Base-by-base conservation (phyloP, 2,113 vertebrate species). In the Pagrus major region DNA sequence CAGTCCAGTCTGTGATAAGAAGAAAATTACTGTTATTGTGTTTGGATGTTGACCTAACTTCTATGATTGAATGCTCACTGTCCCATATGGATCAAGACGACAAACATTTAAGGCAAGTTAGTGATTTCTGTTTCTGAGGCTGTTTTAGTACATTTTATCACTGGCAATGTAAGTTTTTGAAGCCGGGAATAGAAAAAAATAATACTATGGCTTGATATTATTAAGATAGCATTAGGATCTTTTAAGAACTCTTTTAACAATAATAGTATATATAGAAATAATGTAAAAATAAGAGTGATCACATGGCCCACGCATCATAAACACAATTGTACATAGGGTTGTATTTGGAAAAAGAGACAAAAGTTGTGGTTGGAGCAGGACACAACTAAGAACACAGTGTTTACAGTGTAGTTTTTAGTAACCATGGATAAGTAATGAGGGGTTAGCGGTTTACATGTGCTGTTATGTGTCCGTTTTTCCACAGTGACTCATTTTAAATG, bases 401-500 rank as follows among this genome's bases (percentile, higher is more conserved):
- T 90, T 89, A 74, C 51, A 12, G 51, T 6, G 52, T 39, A 29
- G 61, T 59, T 55, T 68, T 46, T 51, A 63, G 91, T 94, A 75
- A 46, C 85, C 81, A 89, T 87, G 46, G 86, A 35, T 60, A 72
- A 66, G 64, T 47, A 78, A 76, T 47, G 42, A 64, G n/a, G 47
- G 67, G 42, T 35, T 66, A 69, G 70, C 9, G 42, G 64, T 37
- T 72, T 47, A 69, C 74, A 78, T 61, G 69, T 77, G 65, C 47
- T 59, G 11, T 12, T 52, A 20, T 49, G 27, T 65, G 66, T 72
- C 71, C 2, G 27, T 80, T 77, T 84, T 85, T 85, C 84, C 82
- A 74, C 3, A 65, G 79, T 88, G 90, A 90, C 83, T 89, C 85
- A 89, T 71, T n/a, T 75, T 39, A 20, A 63, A 63, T 9, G 55